These are phyloP conservation scores for Phaonia tiefii DNA, from an alignment of 2,888 invertebrate species.

Conservation along the genomic window DNA sequence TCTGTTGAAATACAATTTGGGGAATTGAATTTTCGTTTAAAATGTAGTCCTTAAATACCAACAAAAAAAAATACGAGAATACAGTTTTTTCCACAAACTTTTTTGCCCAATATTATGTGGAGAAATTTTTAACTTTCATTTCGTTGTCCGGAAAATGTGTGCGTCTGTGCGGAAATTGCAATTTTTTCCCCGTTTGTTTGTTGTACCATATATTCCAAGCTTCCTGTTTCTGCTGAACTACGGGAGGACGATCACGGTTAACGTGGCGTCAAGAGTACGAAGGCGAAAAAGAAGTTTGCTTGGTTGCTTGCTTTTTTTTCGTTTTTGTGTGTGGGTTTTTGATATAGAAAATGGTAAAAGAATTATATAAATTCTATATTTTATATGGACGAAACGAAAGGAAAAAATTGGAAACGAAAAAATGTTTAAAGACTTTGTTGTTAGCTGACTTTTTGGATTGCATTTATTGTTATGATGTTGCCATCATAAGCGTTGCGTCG, in stretches of 20 bases:
- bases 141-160: constrained; percentile 77
- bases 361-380: constrained; percentile 58
- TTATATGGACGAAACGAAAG: constrained; percentile 9
- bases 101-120: constrained; percentile 61
- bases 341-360: constrained; percentile 20
- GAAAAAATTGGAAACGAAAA: background rate
- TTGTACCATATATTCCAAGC: constrained; percentile 35
- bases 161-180: constrained; percentile 79
- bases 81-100: constrained; percentile 49
- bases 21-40: constrained; percentile 70
- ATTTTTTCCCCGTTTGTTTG: constrained; percentile 57
- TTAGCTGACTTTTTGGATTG: constrained; percentile 63
- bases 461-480: constrained; percentile 65
- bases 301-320: constrained; percentile 13
- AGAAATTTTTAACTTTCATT: constrained; percentile 62
- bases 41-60: constrained; percentile 48
- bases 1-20: constrained; percentile 70
- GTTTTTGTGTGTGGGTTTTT: constrained; percentile 2
- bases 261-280: background rate
- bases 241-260: background rate
- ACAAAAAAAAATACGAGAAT: constrained; percentile 4
- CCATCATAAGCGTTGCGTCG: constrained; percentile 52
- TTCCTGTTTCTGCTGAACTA: constrained; percentile 16
- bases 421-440: constrained; percentile 54
- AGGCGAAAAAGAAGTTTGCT: constrained; percentile 10